Evolutionary conservation across 2,113 vertebrate genomes (phyloP).

Genomic region (Catharus fuscescens): DNA sequence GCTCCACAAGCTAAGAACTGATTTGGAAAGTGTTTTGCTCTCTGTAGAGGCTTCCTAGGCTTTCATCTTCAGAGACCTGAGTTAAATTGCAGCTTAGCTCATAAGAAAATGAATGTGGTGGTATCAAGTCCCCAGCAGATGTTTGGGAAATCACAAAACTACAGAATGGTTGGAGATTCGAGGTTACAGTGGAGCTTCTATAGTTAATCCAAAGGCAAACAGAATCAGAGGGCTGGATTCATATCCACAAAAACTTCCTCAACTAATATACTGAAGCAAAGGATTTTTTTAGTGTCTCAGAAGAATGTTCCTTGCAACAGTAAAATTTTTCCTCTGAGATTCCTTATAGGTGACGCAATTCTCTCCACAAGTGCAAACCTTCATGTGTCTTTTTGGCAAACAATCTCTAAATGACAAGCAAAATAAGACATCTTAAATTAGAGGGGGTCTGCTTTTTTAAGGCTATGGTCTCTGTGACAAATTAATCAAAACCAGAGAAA

Average conservation of each 20-base stretch:
- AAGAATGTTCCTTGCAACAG: neutral
- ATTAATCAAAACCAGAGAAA: neutral
- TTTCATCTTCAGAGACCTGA: constrained; percentile 47
- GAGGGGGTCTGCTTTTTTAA: neutral
- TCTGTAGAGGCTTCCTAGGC: constrained; percentile 18
- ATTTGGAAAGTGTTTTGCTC: neutral
- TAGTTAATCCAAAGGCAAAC: neutral
- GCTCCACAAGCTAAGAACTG: neutral
- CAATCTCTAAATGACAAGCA: neutral
- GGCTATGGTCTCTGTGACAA: neutral
- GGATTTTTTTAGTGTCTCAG: neutral
- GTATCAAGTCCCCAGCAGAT: constrained; percentile 60
- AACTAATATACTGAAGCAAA: neutral
- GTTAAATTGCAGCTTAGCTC: constrained; percentile 33
- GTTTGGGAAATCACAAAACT: constrained; percentile 26
- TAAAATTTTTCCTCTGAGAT: neutral
- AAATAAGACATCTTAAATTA: neutral
- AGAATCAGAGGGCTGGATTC: neutral
- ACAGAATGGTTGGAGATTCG: neutral
- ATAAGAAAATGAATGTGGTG: constrained; percentile 30
- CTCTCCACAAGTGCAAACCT: neutral
- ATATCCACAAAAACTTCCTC: neutral
- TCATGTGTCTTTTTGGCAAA: neutral
- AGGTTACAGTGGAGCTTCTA: neutral
- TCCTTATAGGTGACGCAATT: neutral